Base-by-base conservation (phyloP, 2,113 vertebrate genomes). In the Prietella phreatophila region DNA sequence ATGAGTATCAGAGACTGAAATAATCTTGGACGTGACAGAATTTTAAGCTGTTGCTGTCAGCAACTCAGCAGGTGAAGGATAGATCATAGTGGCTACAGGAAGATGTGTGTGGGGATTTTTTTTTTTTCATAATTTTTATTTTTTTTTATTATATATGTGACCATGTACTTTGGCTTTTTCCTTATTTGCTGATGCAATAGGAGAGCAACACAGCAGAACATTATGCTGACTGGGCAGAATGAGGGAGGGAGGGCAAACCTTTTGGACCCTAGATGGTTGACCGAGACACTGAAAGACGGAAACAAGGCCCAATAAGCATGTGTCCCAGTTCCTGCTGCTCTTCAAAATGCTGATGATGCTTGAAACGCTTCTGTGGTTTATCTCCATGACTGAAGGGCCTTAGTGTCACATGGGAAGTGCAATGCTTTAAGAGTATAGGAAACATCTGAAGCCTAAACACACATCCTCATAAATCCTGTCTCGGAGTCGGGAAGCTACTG, bases 141-240 rank as follows among this genome's bases (percentile, higher is more conserved):
- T 63, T 88, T 42, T 6, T 86, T 81, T 63, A 86, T 42, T 42
- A 47, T 7, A 47, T 82, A 81, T 84, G 58, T 86, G 78, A 73
- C 53, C 55, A 2, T 87, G 90, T 88, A 78, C 84, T 86, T 82
- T 85, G 56, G 27, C 75, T 87, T 86, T 65, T 61, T 88, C 50
- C 60, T 82, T 17, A 83, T 85, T 87, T 79, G 83, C 88, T 84
- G 81, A 79, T 85, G 86, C n/a, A 67, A 65, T 84, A 73, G 5
- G 53, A 67, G 58, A 85, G 73, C 75, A 86, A 27, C 25, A 42
- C 53, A 55, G 63, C 67, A 75, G 73, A 87, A 69, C 27, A 11
- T 65, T 79, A 42, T 88, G 85, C 87, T 86, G 90, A 88, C 78
- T 27, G 60, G n/a, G 89, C 88, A 91, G 73, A 87, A 81, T 8